Conservation (phyloP, 2,113 vertebrate species). For the Martes martes region DNA sequence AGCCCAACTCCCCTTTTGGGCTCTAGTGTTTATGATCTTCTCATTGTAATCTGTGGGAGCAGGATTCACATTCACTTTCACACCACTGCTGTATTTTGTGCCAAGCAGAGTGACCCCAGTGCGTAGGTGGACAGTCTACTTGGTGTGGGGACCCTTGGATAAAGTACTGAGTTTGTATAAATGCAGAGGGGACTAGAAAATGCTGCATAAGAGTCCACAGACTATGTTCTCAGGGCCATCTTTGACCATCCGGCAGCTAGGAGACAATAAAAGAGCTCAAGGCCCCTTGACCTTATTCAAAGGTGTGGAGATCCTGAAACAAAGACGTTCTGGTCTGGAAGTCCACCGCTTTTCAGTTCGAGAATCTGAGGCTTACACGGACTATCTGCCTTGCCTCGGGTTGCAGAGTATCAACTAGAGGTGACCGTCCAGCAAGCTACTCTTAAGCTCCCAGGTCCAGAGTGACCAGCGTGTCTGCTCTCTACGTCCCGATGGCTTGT, state of each 20-base stretch:
- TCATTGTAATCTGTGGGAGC: background rate
- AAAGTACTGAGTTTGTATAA: background rate
- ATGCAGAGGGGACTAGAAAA: background rate
- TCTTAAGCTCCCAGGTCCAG: background rate
- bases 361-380: background rate
- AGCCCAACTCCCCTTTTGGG: too few species aligned
- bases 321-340: background rate
- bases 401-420: background rate
- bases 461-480: fast-evolving
- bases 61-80: fast-evolving
- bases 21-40: background rate
- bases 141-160: background rate
- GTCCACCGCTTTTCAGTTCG: fast-evolving
- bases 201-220: background rate
- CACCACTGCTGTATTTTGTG: background rate
- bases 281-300: background rate
- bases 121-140: background rate
- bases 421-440: background rate
- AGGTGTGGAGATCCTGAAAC: background rate
- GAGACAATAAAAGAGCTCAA: background rate
- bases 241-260: fast-evolving
- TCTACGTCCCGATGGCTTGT: fast-evolving
- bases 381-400: background rate
- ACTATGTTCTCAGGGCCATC: background rate
- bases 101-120: background rate